A percentile compares a stretch with the other conserved stretches of the same genome.
phyloP scores from a whole-genome alignment of 2,888 invertebrate genomes.

The Polia nebulosa region DNA sequence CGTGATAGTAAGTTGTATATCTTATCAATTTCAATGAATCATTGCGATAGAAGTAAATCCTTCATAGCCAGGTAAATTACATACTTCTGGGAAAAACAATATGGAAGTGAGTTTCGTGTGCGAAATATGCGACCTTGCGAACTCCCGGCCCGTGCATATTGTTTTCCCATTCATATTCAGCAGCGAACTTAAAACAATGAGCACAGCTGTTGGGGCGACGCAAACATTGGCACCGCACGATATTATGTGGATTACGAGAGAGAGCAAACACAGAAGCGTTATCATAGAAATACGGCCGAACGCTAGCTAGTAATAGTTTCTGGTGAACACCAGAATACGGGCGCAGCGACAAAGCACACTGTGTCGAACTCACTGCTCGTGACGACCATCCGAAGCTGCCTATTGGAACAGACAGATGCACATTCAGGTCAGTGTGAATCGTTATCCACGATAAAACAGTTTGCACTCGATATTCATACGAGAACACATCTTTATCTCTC shows the following conservation, averaged over 20 bases:
- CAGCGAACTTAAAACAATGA: conserved; percentile 50
- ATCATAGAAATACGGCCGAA: conserved; percentile 26
- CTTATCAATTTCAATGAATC: conserved; percentile 45
- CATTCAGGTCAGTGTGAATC: conserved; percentile 64
- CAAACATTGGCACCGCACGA: conserved; percentile 44
- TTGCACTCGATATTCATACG: conserved; percentile 46
- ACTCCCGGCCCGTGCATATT: conserved; percentile 31
- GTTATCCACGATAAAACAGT: conserved; percentile 48
- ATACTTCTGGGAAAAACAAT: conserved; percentile 14
- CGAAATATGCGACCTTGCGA: conserved; percentile 42
- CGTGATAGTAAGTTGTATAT: conserved; percentile 26
- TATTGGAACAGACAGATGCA: conserved; percentile 60
- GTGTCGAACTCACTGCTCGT: conserved; percentile 30
- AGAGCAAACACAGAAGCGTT: conserved; percentile 36
- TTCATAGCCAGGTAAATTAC: conserved; percentile 12
- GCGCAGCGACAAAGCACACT: conserved; percentile 30
- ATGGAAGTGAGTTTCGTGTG: conserved; percentile 21
- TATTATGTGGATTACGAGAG: conserved; percentile 40
- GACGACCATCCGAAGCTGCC: conserved; percentile 35
- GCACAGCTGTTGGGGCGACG: conserved; percentile 48
- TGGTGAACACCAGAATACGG: conserved; percentile 14
- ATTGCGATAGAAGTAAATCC: conserved; percentile 29
- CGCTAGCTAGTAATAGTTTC: conserved; percentile 31
- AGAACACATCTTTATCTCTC: conserved; percentile 45
- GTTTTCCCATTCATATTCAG: conserved; percentile 51